A percentile compares a stretch with the other conserved stretches of the same genome.
Evolutionary conservation across 2,797 vertebrate species (phyloP).

Genomic region (Graptemys geographica): DNA sequence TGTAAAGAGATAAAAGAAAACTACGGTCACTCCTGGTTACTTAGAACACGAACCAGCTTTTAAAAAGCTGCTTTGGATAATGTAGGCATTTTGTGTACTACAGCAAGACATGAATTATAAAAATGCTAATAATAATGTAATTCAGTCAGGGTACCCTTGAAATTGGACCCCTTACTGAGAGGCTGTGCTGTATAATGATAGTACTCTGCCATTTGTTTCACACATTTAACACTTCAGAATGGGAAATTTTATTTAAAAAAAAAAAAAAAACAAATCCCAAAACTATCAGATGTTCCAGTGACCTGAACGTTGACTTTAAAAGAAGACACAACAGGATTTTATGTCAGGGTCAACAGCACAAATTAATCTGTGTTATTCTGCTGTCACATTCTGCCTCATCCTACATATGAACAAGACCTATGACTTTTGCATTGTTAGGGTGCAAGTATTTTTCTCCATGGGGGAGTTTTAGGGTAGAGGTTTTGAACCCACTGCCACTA

Average conservation of each 20-base stretch:
- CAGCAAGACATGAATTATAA: constrained; percentile 53
- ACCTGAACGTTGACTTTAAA: constrained; percentile 67
- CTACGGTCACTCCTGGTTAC: not conserved
- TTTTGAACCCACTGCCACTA: not conserved
- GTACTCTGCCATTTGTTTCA: constrained; percentile 68
- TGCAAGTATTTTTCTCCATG: not conserved
- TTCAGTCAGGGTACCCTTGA: constrained; percentile 59
- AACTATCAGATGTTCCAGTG: constrained; percentile 54
- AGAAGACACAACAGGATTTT: constrained; percentile 76
- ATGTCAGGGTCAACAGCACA: constrained; percentile 84
- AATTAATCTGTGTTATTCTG: constrained; percentile 84
- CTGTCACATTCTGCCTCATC: constrained; percentile 80
- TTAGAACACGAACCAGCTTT: not conserved
- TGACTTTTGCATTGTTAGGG: constrained; percentile 11
- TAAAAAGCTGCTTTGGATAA: constrained; percentile 55
- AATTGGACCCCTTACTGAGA: constrained; percentile 67
- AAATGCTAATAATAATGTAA: constrained; percentile 45
- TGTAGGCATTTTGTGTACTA: constrained; percentile 55
- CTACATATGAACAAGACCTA: constrained; percentile 81
- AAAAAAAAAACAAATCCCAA: not conserved
- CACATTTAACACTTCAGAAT: constrained; percentile 58
- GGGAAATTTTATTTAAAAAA: constrained; percentile 42
- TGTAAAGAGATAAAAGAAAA: constrained; percentile 32
- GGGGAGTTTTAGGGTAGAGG: not conserved
- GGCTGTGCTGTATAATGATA: constrained; percentile 43